phyloP scores from a whole-genome alignment of 2,888 invertebrate genomes.

The Tuta absoluta region DNA sequence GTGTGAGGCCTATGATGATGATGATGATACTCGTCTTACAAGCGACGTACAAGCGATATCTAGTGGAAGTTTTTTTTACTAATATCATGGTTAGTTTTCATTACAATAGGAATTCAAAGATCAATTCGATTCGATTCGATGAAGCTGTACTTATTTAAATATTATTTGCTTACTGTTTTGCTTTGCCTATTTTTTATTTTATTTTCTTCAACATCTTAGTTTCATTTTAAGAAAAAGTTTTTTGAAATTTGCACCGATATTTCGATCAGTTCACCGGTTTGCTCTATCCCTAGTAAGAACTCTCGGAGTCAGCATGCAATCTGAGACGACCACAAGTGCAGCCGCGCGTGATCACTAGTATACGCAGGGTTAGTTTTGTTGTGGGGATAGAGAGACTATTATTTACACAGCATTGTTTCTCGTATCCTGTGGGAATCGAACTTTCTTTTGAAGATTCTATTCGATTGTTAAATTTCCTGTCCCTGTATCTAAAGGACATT shows the following conservation, averaged over 20 bases:
- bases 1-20: no score
- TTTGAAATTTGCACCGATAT: neutral
- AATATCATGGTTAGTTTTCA: no score
- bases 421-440: neutral
- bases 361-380: neutral
- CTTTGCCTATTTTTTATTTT: no score
- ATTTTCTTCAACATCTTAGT: no score
- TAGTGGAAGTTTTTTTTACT: no score
- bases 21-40: no score
- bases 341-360: neutral
- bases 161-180: no score
- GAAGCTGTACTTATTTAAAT: no score
- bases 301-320: neutral
- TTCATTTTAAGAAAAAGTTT: neutral
- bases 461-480: neutral
- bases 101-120: no score
- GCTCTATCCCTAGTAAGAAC: neutral
- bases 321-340: slow-evolving; percentile 3
- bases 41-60: no score
- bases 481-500: neutral
- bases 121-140: no score
- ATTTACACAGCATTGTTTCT: slow-evolving; percentile 4
- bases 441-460: neutral
- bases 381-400: neutral
- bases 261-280: neutral